These are phyloP conservation scores for Tinea semifulvella DNA, from an alignment of 2,888 invertebrate species.

Conservation along the genomic window DNA sequence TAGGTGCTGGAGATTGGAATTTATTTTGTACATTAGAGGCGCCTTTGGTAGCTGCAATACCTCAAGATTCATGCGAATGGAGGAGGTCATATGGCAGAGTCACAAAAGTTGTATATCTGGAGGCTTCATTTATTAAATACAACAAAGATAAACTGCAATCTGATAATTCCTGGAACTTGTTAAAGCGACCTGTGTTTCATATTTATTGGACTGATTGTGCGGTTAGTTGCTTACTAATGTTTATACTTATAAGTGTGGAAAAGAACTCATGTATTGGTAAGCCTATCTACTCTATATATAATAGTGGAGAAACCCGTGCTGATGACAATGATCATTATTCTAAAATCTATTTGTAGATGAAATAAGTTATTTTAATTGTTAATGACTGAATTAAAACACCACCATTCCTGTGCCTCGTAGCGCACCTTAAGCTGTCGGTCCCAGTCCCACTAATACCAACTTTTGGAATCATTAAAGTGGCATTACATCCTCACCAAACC, in stretches of 20 bases:
- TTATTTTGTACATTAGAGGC: constrained; percentile 85
- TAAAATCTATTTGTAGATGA: too few species aligned
- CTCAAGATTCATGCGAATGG: constrained; percentile 92
- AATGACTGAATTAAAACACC: too few species aligned
- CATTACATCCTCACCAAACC: too few species aligned
- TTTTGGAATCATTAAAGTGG: too few species aligned
- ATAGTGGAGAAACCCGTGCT: too few species aligned
- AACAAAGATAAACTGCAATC: constrained; percentile 77
- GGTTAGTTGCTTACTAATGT: constrained; percentile 62
- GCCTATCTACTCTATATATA: too few species aligned
- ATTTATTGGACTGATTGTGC: constrained; percentile 95
- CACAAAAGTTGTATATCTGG: constrained; percentile 83
- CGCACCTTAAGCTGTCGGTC: too few species aligned
- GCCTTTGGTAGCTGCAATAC: constrained; percentile 79
- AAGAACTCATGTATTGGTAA: too few species aligned
- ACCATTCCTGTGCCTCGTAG: too few species aligned
- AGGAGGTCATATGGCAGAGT: constrained; percentile 88
- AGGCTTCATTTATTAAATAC: constrained; percentile 83
- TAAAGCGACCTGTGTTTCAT: constrained; percentile 91
- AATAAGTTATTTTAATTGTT: too few species aligned
- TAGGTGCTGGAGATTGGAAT: constrained; percentile 86
- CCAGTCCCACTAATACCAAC: too few species aligned
- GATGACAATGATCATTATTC: not conserved
- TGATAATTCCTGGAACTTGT: constrained; percentile 78
- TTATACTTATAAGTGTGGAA: not conserved